phyloP scores from a whole-genome alignment of 2,797 vertebrate genomes.

The Enteromius viviparus region DNA sequence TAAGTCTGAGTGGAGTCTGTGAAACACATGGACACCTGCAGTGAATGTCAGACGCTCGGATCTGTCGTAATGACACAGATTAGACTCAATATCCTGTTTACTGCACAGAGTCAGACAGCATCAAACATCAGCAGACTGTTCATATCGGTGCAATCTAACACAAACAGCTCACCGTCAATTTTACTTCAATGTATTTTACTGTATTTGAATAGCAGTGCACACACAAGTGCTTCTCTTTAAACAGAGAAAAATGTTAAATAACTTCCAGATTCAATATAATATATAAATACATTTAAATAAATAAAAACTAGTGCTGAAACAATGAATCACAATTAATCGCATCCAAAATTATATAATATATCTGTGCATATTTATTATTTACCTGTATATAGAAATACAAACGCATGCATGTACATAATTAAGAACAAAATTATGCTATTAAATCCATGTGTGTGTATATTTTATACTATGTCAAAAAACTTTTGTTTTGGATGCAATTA shows the following conservation, averaged over 20 bases:
- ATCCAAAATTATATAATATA: neutral
- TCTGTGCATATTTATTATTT: no score
- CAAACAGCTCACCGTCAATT: neutral
- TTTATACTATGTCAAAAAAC: no score
- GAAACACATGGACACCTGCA: neutral
- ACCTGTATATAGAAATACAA: no score
- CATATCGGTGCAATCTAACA: neutral
- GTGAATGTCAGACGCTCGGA: neutral
- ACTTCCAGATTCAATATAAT: neutral
- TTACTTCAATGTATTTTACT: neutral
- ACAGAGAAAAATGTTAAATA: neutral
- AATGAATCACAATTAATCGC: no score
- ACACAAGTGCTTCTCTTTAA: neutral
- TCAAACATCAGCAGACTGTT: neutral
- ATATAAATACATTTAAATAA: neutral
- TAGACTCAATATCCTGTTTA: slow-evolving; percentile 7
- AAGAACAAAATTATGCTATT: no score
- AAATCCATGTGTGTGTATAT: no score
- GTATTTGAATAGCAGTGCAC: neutral
- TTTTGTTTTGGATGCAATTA: no score
- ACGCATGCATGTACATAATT: no score
- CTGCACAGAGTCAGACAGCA: neutral
- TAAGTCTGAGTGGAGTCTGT: neutral
- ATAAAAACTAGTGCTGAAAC: no score
- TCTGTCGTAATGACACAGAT: neutral